Evolutionary conservation across 2,888 invertebrate species (phyloP).

Genomic region (Thecocarcelia acutangulata): DNA sequence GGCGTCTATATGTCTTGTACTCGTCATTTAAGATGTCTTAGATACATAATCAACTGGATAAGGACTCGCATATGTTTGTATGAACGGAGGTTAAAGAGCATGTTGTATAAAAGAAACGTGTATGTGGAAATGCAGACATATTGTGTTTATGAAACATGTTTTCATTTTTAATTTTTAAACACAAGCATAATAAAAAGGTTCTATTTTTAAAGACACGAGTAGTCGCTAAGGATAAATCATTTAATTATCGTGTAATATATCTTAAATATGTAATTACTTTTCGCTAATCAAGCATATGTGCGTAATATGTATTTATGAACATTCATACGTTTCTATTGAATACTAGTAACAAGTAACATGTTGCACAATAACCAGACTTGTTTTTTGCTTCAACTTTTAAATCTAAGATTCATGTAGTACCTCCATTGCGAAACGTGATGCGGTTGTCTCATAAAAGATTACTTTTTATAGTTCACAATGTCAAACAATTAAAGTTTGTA

Average conservation of each 20-base stretch:
- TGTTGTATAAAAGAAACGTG: neutral
- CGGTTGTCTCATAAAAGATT: slow-evolving; percentile 54
- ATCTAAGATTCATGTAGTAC: slow-evolving; percentile 3
- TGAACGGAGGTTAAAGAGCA: too few species aligned
- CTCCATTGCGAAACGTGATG: slow-evolving; percentile 56
- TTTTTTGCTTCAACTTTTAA: neutral
- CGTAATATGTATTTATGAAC: too few species aligned
- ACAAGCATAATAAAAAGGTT: neutral
- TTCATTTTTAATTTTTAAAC: neutral
- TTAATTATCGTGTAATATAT: slow-evolving; percentile 3
- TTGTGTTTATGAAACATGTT: slow-evolving; percentile 49
- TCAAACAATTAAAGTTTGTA: slow-evolving; percentile 17
- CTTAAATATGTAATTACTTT: neutral
- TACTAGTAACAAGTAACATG: neutral
- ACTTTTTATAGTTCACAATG: slow-evolving; percentile 15
- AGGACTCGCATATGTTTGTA: too few species aligned
- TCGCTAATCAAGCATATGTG: neutral
- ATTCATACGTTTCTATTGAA: too few species aligned
- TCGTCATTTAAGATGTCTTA: too few species aligned
- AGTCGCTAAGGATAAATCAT: neutral
- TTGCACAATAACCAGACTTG: neutral
- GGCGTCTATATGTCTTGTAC: too few species aligned
- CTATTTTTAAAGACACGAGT: slow-evolving; percentile 6
- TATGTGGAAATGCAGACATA: slow-evolving; percentile 57
- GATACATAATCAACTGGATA: too few species aligned